Evolutionary conservation across 2,113 vertebrate genomes (phyloP).

Genomic region (Stegostoma tigrinum): DNA sequence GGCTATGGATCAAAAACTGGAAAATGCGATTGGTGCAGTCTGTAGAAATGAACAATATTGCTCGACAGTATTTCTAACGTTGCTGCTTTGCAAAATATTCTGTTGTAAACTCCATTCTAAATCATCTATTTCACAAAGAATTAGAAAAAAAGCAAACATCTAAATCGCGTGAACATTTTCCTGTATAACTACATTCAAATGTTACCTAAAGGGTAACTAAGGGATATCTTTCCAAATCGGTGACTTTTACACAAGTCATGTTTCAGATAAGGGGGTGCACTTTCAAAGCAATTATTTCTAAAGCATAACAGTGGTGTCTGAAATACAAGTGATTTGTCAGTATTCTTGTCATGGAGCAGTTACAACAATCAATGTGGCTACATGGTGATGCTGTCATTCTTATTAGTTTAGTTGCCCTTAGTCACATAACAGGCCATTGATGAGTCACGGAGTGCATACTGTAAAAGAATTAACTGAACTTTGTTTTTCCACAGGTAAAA

Average conservation of each 20-base stretch:
- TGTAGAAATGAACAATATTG: no score
- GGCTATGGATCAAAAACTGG: no score
- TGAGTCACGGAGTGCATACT: not conserved
- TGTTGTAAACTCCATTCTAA: slow-evolving; percentile 1
- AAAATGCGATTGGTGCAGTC: no score
- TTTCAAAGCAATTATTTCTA: not conserved
- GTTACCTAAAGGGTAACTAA: not conserved
- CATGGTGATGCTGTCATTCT: not conserved
- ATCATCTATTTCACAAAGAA: not conserved
- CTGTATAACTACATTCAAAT: not conserved
- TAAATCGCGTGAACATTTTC: not conserved
- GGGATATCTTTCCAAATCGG: not conserved
- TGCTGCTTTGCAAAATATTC: not conserved
- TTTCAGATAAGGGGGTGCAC: not conserved
- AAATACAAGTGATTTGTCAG: not conserved
- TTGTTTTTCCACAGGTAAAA: not conserved
- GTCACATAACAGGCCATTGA: not conserved
- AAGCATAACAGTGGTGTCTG: not conserved
- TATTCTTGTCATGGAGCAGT: not conserved
- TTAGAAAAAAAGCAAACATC: not conserved
- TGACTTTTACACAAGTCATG: not conserved
- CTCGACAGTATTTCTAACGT: not conserved
- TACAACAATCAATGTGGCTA: not conserved
- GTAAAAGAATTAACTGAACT: not conserved
- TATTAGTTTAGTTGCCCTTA: not conserved